Conservation (phyloP, 2,113 vertebrate species). For the Urocynchramus pylzowi region DNA sequence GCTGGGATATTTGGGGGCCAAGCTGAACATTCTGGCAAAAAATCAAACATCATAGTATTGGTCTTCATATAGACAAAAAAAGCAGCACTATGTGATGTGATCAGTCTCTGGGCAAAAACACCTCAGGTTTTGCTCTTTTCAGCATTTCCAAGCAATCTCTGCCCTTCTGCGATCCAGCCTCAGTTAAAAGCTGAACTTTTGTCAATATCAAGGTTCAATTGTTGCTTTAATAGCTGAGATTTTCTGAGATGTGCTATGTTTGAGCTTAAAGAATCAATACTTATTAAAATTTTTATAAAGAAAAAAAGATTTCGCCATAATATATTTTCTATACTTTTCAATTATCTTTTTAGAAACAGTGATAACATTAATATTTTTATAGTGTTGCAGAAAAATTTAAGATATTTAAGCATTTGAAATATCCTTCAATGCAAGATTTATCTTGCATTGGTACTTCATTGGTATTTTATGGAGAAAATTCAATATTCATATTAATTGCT, state of each 20-base stretch:
- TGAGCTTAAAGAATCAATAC: background rate
- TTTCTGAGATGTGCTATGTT: background rate
- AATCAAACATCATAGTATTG: background rate
- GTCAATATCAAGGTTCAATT: background rate
- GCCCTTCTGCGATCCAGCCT: background rate
- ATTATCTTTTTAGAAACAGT: background rate
- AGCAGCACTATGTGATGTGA: background rate
- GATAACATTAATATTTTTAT: background rate
- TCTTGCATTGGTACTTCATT: background rate
- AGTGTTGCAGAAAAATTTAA: background rate
- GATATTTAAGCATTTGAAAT: background rate
- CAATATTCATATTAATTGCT: background rate
- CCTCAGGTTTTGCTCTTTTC: accelerated
- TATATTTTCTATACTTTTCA: background rate
- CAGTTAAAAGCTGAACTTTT: background rate
- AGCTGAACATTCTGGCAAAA: background rate
- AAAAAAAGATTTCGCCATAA: background rate
- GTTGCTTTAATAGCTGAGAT: background rate
- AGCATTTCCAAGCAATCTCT: background rate
- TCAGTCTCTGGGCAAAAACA: background rate
- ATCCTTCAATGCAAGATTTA: background rate
- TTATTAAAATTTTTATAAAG: background rate
- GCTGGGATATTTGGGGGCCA: background rate
- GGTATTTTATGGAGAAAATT: background rate
- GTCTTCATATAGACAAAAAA: background rate